Evolutionary conservation across 2,888 invertebrate species (phyloP).

Genomic region (Nomada goodeniana): DNA sequence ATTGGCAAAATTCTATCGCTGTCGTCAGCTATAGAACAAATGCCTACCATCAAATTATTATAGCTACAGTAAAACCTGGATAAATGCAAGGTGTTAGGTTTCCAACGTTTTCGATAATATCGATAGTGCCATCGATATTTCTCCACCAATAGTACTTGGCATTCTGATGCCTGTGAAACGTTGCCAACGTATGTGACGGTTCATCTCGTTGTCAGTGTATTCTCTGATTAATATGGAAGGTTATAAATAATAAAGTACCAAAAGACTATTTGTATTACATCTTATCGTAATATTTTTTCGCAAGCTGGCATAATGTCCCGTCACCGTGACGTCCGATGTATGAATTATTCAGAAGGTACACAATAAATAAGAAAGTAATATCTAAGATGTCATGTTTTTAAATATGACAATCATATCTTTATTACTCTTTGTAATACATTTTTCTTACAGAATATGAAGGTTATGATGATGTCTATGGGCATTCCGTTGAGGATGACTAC

Average conservation of each 20-base stretch:
- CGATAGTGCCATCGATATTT: no score
- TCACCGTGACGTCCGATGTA: conserved; percentile 93
- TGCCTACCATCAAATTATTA: no score
- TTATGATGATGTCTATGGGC: conserved; percentile 96
- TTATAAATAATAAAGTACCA: conserved; percentile 39
- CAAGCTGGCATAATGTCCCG: conserved; percentile 89
- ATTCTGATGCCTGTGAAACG: not conserved
- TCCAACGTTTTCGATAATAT: no score
- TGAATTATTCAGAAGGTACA: conserved; percentile 93
- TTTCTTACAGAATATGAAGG: conserved; percentile 90
- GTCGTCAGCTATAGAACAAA: no score
- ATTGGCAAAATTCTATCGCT: no score
- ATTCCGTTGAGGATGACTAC: conserved; percentile 97
- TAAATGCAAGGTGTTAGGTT: no score
- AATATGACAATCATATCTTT: not conserved
- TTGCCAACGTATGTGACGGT: conserved; percentile 13
- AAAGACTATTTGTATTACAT: not conserved
- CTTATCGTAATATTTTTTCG: conserved; percentile 6
- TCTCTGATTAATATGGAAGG: conserved; percentile 25
- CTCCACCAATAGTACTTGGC: not conserved
- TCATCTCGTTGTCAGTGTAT: not conserved
- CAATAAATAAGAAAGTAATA: conserved; percentile 4
- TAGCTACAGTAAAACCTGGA: no score
- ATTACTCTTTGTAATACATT: conserved; percentile 30
- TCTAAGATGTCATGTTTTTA: not conserved